phyloP scores from a whole-genome alignment of 2,888 invertebrate species.

The Diplolepis rosae region DNA sequence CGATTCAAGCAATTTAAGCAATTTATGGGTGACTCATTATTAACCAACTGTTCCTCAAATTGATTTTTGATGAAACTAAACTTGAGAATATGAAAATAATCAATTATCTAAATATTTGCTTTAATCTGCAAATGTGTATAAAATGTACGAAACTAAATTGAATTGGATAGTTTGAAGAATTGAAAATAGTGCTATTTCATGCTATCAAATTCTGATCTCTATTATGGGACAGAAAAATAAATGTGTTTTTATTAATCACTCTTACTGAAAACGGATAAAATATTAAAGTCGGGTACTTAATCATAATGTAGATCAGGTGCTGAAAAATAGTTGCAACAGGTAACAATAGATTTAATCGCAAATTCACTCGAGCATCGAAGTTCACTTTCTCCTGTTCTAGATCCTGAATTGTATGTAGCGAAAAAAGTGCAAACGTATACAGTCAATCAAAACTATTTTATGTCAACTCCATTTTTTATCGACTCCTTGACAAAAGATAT shows the following conservation, averaged over 20 bases:
- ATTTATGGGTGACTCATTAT: not conserved
- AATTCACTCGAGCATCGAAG: not conserved
- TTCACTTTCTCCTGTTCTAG: constrained; percentile 1
- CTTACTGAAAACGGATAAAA: not conserved
- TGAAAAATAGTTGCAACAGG: not conserved
- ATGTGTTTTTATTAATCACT: not conserved
- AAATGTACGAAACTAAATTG: not conserved
- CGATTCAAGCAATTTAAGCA: not conserved
- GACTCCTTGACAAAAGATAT: constrained; percentile 8
- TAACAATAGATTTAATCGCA: not conserved
- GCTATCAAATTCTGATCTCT: not conserved
- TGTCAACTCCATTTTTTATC: constrained; percentile 3
- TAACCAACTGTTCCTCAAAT: not conserved
- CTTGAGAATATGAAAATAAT: not conserved
- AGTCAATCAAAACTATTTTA: not conserved
- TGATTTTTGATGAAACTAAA: not conserved
- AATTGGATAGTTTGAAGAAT: not conserved
- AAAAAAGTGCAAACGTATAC: not conserved
- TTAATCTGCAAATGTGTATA: not conserved
- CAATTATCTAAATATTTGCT: not conserved
- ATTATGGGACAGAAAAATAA: not conserved
- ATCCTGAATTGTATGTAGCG: not conserved
- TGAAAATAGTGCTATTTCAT: too few species aligned
- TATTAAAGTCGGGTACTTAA: not conserved
- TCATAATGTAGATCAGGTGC: not conserved